phyloP scores from a whole-genome alignment of 1,140 invertebrate genomes.

The Tetragnatha versicolor region DNA sequence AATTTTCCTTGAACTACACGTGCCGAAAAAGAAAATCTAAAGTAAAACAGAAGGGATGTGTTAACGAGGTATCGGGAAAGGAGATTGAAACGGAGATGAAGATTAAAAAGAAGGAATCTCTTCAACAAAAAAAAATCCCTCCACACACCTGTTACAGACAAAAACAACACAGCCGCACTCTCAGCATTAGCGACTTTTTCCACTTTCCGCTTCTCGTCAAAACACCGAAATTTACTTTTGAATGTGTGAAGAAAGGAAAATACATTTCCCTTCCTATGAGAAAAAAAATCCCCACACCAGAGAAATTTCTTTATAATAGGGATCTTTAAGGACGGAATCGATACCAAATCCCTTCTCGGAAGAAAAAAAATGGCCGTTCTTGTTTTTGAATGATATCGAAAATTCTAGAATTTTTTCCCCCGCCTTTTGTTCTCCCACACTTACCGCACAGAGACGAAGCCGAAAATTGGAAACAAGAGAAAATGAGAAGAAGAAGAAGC shows the following conservation, averaged over 20 bases:
- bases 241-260: constrained; percentile 9
- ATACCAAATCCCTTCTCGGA: constrained; percentile 1
- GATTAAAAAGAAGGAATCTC: neutral
- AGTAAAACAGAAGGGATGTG: too few species aligned
- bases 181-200: neutral
- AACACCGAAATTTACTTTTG: constrained; percentile 11
- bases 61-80: too few species aligned
- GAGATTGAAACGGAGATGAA: neutral
- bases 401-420: neutral
- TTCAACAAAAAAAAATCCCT: neutral
- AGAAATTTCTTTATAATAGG: neutral
- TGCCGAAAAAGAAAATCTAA: too few species aligned
- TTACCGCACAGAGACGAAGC: neutral
- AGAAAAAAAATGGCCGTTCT: too few species aligned
- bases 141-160: constrained; percentile 1
- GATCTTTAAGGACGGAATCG: neutral
- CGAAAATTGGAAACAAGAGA: constrained; percentile 22
- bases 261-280: neutral
- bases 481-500: constrained; percentile 2
- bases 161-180: neutral
- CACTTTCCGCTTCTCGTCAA: neutral
- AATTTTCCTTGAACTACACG: too few species aligned
- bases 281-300: neutral
- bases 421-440: neutral
- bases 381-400: neutral